phyloP scores from a whole-genome alignment of 1,140 invertebrate species.

The Ylistrum balloti region DNA sequence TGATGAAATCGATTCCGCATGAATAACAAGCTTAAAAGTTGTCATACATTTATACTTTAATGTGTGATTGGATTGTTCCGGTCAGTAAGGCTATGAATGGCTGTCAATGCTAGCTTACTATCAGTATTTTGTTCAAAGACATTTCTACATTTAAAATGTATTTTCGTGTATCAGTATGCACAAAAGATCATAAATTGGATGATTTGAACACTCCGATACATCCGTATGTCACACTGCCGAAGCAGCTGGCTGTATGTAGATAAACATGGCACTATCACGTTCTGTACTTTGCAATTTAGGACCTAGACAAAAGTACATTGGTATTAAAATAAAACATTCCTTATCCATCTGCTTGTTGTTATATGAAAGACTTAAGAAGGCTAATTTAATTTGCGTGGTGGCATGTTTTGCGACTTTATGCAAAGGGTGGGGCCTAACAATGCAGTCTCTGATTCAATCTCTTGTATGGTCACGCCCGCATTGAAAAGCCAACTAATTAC shows the following conservation, averaged over 20 bases:
- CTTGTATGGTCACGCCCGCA: too few species aligned
- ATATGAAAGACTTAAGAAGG: not conserved
- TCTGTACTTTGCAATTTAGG: not conserved
- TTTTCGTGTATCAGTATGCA: constrained; percentile 39
- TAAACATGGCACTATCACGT: not conserved
- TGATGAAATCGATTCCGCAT: constrained; percentile 9
- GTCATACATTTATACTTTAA: constrained; percentile 30
- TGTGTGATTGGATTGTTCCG: constrained; percentile 5
- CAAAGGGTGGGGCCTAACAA: not conserved
- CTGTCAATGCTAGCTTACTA: not conserved
- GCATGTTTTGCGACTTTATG: not conserved
- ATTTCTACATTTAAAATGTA: constrained; percentile 32
- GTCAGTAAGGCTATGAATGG: not conserved
- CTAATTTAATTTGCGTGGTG: not conserved
- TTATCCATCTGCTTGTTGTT: not conserved
- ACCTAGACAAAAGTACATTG: not conserved
- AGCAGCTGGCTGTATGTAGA: not conserved
- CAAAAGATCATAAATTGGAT: not conserved
- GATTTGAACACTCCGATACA: constrained; percentile 14
- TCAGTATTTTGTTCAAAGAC: constrained; percentile 35
- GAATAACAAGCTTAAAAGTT: constrained; percentile 5
- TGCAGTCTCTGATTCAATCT: not conserved
- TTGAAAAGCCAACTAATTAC: too few species aligned
- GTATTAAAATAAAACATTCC: not conserved
- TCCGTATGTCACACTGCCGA: not conserved